These are phyloP conservation scores for Gonatopus flavifemur DNA, from an alignment of 1,140 invertebrate species.

Conservation along the genomic window DNA sequence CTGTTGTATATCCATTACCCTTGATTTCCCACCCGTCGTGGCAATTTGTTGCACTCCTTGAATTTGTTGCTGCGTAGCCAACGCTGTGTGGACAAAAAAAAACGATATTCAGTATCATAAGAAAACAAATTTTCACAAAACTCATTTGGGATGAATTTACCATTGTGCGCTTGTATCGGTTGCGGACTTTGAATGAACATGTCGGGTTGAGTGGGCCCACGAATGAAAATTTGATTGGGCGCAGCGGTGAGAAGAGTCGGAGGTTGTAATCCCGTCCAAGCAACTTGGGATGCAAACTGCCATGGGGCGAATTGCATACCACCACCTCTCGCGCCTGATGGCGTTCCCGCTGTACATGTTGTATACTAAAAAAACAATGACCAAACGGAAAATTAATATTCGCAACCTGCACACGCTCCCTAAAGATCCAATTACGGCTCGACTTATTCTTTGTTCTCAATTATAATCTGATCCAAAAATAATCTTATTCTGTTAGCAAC, in stretches of 20 bases:
- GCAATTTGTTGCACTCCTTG: constrained; percentile 56
- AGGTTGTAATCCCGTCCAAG: constrained; percentile 71
- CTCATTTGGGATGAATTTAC: constrained; percentile 47
- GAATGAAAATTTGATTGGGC: constrained; percentile 82
- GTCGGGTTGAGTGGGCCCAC: constrained; percentile 74
- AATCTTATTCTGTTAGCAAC: no score
- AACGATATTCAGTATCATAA: constrained; percentile 9
- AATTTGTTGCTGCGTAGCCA: constrained; percentile 60
- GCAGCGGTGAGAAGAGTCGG: constrained; percentile 64
- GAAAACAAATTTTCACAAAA: constrained; percentile 1
- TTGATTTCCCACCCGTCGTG: constrained; percentile 48
- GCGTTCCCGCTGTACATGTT: constrained; percentile 65
- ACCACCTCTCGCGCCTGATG: constrained; percentile 62
- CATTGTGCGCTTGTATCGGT: constrained; percentile 64
- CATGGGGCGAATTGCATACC: constrained; percentile 64
- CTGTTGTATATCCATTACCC: constrained; percentile 60
- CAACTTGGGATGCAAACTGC: constrained; percentile 68
- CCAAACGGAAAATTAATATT: no score
- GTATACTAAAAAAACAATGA: constrained; percentile 56
- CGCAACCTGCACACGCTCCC: no score
- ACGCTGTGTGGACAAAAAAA: constrained; percentile 26
- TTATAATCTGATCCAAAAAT: no score
- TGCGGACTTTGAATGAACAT: constrained; percentile 88
- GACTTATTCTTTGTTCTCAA: no score
- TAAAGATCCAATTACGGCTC: no score